Conservation (phyloP, 2,888 invertebrate species). For the Sesia bembeciformis region DNA sequence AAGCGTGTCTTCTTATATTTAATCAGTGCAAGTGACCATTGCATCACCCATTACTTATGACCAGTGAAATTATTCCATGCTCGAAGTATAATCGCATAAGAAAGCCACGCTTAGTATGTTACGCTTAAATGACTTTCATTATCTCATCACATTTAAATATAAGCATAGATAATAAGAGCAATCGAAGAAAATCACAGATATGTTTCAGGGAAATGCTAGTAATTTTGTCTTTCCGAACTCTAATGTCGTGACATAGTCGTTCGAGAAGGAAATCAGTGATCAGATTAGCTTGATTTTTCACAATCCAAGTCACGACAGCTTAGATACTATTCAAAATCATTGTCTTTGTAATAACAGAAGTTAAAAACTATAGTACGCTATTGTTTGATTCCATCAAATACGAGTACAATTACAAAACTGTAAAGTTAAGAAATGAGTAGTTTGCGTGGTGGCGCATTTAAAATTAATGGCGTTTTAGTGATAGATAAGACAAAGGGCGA, state of each 20-base stretch:
- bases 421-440: not conserved
- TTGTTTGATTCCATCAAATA: not conserved
- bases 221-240: conserved; percentile 28
- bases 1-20: too few relatives aligned
- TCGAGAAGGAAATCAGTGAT: conserved; percentile 19
- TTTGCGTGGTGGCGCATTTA: not conserved
- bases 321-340: conserved; percentile 10
- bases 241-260: conserved; percentile 17
- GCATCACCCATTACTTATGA: not conserved
- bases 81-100: not conserved
- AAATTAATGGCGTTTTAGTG: not conserved
- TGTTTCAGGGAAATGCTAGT: conserved; percentile 13
- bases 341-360: not conserved
- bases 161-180: conserved; percentile 16
- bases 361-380: not conserved
- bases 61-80: not conserved
- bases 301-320: conserved; percentile 25
- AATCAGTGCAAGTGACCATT: not conserved
- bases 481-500: not conserved
- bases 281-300: conserved; percentile 19
- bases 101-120: not conserved
- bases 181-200: conserved; percentile 15
- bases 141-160: not conserved
- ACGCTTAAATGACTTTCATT: not conserved
- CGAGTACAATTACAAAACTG: not conserved